Base-by-base conservation (phyloP, 2,113 vertebrate genomes). In the Hucho hucho region DNA sequence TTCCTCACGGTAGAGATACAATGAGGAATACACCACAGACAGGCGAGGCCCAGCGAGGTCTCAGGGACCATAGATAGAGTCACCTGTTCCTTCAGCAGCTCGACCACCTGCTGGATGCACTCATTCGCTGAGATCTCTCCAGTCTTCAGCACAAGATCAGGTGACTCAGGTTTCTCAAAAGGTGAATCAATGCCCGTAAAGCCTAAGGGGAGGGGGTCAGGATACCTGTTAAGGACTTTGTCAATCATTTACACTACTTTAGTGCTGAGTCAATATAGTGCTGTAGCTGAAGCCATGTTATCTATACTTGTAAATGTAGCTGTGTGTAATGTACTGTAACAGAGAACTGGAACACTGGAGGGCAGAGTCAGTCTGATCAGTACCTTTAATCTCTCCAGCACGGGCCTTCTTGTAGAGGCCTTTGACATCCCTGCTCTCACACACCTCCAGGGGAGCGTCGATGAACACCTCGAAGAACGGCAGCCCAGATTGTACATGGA, bases 361-460 rank as follows among this genome's bases (percentile, higher is more conserved):
- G 47, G 14, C 20, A 59, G 70, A 72, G 24, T 18, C 22, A 61
- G 69, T 9, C 37, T 37, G 37, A 37, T 22, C 11, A 37, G 64
- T 87, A 99, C 98, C 98, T 97, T 99, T 99, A 85, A 99, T 99
- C 91, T 99, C 96, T 85, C 98, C 98, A 20, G 97, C 97, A 2
- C 98, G 94, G 32, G 98, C 98, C 80, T 95, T 97, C 89, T 97
- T 99, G 89, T 99, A 99, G 75, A 99, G 94, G n/a, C 98, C 98
- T 90, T 99, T 99, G 24, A 99, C 98, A 0, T 99, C 98, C 79
- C 98, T 92, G 84, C 94, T 95, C 87, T 99, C 98, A 73, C 98
- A 99, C 73, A 99, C 92, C 79, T 95, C 96, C 13, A 99, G 92
- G 13, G 97, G 89, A 0, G 98, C 97, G 16, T 98, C 94, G 7